These are phyloP conservation scores for Himalopsyche anomala DNA, from an alignment of 2,888 invertebrate genomes.

Conservation along the genomic window DNA sequence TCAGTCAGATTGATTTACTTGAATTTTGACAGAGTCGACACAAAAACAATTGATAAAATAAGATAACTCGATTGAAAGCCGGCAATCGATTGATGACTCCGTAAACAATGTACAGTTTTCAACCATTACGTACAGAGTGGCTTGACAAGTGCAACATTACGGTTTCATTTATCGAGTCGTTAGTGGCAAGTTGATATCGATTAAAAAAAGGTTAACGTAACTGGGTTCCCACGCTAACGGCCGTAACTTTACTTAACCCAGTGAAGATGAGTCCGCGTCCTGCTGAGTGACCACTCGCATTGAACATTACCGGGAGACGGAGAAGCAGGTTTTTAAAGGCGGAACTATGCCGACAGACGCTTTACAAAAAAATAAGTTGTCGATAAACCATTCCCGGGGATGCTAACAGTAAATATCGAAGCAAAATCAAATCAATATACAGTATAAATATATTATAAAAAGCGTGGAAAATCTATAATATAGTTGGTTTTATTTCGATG, in stretches of 20 bases:
- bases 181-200: slow-evolving; percentile 1
- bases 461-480: too few relatives aligned
- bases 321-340: slow-evolving; percentile 11
- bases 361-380: background rate
- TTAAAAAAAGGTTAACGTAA: slow-evolving; percentile 40
- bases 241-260: slow-evolving; percentile 22
- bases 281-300: slow-evolving; percentile 1
- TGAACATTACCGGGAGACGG: slow-evolving; percentile 8
- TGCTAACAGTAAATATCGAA: too few relatives aligned
- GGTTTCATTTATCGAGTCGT: slow-evolving; percentile 34
- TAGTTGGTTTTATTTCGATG: too few relatives aligned
- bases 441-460: too few relatives aligned
- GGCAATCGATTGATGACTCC: background rate
- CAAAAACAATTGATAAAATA: too few relatives aligned
- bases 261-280: slow-evolving; percentile 35
- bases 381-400: too few relatives aligned
- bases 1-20: too few relatives aligned
- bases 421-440: too few relatives aligned
- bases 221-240: slow-evolving; percentile 29
- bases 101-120: background rate
- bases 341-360: slow-evolving; percentile 13
- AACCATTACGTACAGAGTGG: background rate
- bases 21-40: too few relatives aligned
- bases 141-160: slow-evolving; percentile 37
- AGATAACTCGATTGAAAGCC: background rate